A percentile compares a stretch with the other conserved stretches of the same genome.
phyloP scores from a whole-genome alignment of 92 coral and sea anemone species.

The Actinostola sp. region DNA sequence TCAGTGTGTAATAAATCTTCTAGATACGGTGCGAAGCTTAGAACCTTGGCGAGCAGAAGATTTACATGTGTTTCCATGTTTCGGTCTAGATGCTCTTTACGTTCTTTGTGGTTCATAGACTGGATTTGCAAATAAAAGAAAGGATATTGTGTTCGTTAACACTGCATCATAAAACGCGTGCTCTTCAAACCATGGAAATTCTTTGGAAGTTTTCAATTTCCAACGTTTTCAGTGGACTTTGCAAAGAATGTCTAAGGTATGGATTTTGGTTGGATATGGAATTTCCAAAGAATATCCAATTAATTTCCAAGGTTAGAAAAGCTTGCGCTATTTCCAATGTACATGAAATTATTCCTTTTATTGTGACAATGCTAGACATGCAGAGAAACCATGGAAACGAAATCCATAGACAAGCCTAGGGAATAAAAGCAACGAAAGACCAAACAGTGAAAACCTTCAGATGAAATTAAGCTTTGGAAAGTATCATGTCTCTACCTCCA shows the following conservation, averaged over 20 bases:
- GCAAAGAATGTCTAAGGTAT: too few relatives aligned
- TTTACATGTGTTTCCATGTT: background rate
- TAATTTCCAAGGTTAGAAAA: too few relatives aligned
- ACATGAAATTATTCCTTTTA: too few relatives aligned
- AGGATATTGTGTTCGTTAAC: background rate
- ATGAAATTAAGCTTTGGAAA: background rate
- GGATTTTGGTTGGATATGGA: too few relatives aligned
- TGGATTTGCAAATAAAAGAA: background rate
- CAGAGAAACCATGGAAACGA: too few relatives aligned
- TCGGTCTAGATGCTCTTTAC: constrained; percentile 13
- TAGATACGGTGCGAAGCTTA: background rate
- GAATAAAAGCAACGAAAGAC: background rate
- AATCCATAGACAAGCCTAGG: too few relatives aligned
- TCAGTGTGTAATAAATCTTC: background rate
- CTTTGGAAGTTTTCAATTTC: too few relatives aligned
- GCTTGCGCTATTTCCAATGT: too few relatives aligned
- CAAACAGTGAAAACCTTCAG: background rate
- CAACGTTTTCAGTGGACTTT: too few relatives aligned
- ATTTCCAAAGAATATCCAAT: too few relatives aligned
- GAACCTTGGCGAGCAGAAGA: constrained; percentile 6
- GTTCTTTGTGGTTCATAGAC: constrained; percentile 21
- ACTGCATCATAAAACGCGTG: background rate
- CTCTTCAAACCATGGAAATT: too few relatives aligned
- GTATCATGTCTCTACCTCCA: background rate
- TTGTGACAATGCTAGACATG: too few relatives aligned